Percentiles rank a stretch among this genome's conserved stretches.
These are phyloP conservation scores for Drosophila sturtevanti DNA, from an alignment of 1,140 invertebrate genomes.

Conservation along the genomic window DNA sequence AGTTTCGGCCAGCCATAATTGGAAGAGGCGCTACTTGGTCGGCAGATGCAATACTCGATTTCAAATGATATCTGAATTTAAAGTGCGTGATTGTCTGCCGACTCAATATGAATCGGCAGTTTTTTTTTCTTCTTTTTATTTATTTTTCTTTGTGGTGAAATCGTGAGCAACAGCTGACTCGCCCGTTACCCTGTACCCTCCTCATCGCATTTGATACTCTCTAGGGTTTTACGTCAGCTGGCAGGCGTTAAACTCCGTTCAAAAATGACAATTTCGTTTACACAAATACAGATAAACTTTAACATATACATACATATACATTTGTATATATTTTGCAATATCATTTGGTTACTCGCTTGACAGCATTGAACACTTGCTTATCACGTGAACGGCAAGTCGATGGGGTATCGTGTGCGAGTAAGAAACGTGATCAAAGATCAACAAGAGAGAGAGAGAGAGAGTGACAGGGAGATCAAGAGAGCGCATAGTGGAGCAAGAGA, in stretches of 20 bases:
- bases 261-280: constrained; percentile 41
- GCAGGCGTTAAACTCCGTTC: constrained; percentile 30
- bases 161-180: constrained; percentile 39
- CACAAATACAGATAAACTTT: background rate
- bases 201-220: background rate
- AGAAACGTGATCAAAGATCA: constrained; percentile 81
- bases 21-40: background rate
- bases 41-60: constrained; percentile 15
- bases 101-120: constrained; percentile 61
- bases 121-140: constrained; percentile 45
- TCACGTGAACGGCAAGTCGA: constrained; percentile 72
- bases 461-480: constrained; percentile 24
- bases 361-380: constrained; percentile 58
- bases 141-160: constrained; percentile 51
- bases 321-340: constrained; percentile 8
- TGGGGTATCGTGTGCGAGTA: constrained; percentile 71
- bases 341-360: constrained; percentile 70
- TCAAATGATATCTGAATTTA: constrained; percentile 26
- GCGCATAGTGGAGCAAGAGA: constrained; percentile 1
- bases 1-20: background rate
- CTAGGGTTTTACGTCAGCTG: constrained; percentile 49
- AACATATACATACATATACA: background rate
- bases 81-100: constrained; percentile 61
- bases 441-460: constrained; percentile 21
- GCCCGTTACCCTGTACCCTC: background rate